phyloP scores from a whole-genome alignment of 2,113 vertebrate genomes.

The Heterotilapia buettikoferi region DNA sequence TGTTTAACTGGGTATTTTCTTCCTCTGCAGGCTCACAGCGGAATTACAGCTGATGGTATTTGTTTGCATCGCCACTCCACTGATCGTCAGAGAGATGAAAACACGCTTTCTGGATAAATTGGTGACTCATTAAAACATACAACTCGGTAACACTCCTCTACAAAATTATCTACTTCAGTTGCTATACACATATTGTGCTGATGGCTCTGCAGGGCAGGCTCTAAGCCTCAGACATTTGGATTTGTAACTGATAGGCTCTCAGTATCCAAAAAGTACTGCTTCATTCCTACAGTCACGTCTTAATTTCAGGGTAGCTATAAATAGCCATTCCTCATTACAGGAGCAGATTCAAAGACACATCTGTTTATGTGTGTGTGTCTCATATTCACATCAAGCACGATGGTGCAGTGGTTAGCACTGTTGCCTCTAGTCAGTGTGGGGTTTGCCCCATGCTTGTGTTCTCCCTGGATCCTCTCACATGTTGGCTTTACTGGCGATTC shows the following conservation, averaged over 20 bases:
- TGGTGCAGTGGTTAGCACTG: fast-evolving
- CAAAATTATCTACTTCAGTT: neutral
- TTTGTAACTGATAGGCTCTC: neutral
- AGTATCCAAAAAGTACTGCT: neutral
- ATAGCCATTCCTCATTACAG: neutral
- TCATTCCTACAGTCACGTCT: neutral
- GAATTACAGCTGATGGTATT: neutral
- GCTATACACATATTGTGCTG: neutral
- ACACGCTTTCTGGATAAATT: fast-evolving
- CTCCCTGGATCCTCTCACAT: neutral
- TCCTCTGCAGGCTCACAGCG: neutral
- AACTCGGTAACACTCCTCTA: neutral
- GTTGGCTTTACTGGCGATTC: neutral
- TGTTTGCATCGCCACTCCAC: neutral
- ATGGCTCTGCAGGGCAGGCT: fast-evolving
- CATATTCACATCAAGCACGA: neutral
- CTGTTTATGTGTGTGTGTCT: neutral
- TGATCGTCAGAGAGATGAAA: neutral
- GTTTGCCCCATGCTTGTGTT: neutral
- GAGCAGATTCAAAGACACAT: neutral
- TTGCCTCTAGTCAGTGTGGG: neutral
- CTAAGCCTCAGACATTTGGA: neutral
- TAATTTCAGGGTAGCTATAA: neutral
- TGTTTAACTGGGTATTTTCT: neutral
- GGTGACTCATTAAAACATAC: neutral